A percentile compares a stretch with the other conserved stretches of the same genome.
Evolutionary conservation across 53 echinoderm and acorn worm species (phyloP).

Genomic region (Antedon mediterranea): DNA sequence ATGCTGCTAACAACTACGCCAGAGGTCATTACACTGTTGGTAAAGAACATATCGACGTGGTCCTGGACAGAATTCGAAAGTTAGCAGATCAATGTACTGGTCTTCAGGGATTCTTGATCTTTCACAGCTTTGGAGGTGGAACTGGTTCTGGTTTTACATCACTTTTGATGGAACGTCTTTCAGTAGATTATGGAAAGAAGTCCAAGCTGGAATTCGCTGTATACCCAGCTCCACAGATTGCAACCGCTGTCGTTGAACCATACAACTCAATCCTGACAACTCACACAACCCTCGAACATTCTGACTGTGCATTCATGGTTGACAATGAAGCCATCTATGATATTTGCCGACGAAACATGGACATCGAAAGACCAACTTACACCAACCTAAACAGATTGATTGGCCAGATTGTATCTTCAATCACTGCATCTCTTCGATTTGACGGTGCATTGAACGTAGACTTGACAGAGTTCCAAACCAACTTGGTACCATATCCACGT

Average conservation of each 20-base stretch:
- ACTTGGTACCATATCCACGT: conserved; percentile 14
- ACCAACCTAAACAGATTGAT: conserved; percentile 64
- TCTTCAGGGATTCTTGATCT: no score
- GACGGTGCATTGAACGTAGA: conserved; percentile 22
- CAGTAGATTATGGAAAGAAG: conserved; percentile 34
- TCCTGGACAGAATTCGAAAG: conserved; percentile 3
- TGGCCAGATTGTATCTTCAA: conserved; percentile 23
- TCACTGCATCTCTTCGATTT: conserved; percentile 4
- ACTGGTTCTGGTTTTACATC: conserved; percentile 16
- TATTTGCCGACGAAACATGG: conserved; percentile 67
- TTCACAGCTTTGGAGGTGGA: conserved; percentile 7
- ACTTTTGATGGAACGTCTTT: conserved; percentile 10
- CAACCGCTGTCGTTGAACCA: no score
- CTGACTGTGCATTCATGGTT: no score
- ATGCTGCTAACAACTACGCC: no score
- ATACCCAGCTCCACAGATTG: no score
- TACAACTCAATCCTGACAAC: no score
- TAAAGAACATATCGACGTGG: neutral
- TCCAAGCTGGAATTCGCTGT: conserved; percentile 24
- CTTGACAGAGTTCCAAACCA: conserved; percentile 14
- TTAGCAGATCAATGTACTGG: no score
- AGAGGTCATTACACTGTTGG: no score
- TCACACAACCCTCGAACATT: no score
- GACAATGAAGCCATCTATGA: no score
- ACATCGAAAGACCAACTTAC: conserved; percentile 68